Percentiles rank a stretch among this genome's conserved stretches.
Conservation (phyloP, 2,888 invertebrate genomes). For the Temnothorax ravouxi region DNA sequence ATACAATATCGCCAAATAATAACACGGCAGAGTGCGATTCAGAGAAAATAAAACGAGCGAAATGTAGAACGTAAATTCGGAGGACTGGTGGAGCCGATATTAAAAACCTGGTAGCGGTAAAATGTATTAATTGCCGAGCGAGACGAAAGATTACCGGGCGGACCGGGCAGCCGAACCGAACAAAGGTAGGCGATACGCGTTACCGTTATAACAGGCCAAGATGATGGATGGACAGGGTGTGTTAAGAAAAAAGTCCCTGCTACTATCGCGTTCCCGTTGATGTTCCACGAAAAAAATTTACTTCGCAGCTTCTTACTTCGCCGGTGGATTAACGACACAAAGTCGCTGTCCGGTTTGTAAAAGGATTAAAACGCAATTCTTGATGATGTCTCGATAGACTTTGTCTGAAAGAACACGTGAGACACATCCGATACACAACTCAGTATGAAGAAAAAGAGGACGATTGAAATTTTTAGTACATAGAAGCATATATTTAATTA, state of each 20-base stretch:
- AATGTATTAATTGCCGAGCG: conserved; percentile 74
- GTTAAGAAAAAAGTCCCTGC: conserved; percentile 62
- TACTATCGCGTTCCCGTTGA: conserved; percentile 57
- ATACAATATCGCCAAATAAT: background rate
- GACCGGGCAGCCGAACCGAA: conserved; percentile 58
- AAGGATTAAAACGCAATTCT: conserved; percentile 31
- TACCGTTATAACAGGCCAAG: conserved; percentile 72
- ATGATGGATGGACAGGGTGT: conserved; percentile 74
- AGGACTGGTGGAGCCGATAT: conserved; percentile 49
- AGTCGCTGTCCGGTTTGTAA: background rate
- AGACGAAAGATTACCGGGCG: conserved; percentile 70
- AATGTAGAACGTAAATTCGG: conserved; percentile 44
- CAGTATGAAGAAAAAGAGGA: background rate
- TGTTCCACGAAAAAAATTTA: conserved; percentile 59
- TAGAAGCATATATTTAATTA: background rate
- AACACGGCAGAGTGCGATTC: background rate
- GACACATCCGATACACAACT: background rate
- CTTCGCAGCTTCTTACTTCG: conserved; percentile 38
- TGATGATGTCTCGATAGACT: conserved; percentile 36
- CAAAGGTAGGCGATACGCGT: conserved; percentile 72
- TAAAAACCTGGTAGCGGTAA: conserved; percentile 73
- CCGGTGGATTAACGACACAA: conserved; percentile 25
- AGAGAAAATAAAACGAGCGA: conserved; percentile 2
- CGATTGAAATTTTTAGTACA: background rate
- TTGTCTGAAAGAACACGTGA: conserved; percentile 7